phyloP scores from a whole-genome alignment of 2,113 vertebrate species.

The Alligator mississippiensis region DNA sequence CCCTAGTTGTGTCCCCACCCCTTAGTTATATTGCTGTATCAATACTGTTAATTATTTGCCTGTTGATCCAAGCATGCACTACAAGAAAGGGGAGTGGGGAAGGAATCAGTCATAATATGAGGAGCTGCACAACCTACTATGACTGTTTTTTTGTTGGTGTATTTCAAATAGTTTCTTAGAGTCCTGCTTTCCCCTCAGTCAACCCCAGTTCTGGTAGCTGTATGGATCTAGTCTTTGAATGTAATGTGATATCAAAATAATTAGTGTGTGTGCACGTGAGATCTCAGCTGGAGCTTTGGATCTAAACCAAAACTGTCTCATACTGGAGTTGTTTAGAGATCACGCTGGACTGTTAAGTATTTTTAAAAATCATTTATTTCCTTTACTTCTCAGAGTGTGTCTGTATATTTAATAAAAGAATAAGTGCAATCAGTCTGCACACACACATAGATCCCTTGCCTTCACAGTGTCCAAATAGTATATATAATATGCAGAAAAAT shows the following conservation, averaged over 20 bases:
- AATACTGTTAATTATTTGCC: background rate
- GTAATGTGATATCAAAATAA: background rate
- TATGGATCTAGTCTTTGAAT: background rate
- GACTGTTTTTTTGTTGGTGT: background rate
- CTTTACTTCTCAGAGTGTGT: background rate
- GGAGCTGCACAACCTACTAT: background rate
- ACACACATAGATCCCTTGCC: background rate
- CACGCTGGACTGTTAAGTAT: rapidly evolving
- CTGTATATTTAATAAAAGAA: background rate
- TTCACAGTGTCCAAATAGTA: background rate
- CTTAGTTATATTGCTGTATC: background rate
- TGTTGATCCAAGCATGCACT: background rate
- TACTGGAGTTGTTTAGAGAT: background rate
- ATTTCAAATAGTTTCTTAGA: background rate
- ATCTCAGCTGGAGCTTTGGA: background rate
- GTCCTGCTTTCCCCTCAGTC: background rate
- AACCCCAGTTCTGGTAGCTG: background rate
- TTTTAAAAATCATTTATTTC: background rate
- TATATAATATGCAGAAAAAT: background rate
- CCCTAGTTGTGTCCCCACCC: background rate
- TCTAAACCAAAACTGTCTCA: background rate
- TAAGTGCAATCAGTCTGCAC: background rate
- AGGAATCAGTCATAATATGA: background rate
- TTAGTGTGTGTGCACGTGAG: background rate
- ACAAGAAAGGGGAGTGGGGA: background rate